Conservation (phyloP, 2,888 invertebrate species). For the Metalampra italica region DNA sequence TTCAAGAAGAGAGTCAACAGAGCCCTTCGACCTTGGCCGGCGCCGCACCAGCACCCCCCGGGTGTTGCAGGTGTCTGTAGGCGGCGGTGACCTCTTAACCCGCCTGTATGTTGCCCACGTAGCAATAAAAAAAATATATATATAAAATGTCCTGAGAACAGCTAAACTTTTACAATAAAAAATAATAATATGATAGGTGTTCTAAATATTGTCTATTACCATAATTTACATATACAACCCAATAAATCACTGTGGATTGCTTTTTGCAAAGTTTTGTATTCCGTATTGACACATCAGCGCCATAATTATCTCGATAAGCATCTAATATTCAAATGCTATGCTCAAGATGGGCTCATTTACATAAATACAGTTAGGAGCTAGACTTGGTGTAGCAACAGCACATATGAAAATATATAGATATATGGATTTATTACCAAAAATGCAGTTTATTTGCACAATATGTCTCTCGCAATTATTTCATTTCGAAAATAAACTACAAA, state of each 20-base stretch:
- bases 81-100: too few species aligned
- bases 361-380: not conserved
- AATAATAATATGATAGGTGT: not conserved
- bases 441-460: too few species aligned
- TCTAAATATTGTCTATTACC: not conserved
- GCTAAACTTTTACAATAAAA: not conserved
- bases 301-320: not conserved
- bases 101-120: too few species aligned
- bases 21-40: too few species aligned
- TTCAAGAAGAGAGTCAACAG: too few species aligned
- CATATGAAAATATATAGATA: not conserved
- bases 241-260: conserved; percentile 16
- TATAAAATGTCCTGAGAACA: too few species aligned
- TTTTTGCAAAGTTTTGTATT: conserved; percentile 1
- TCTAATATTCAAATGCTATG: conserved; percentile 3
- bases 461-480: too few species aligned
- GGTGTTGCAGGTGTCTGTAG: too few species aligned
- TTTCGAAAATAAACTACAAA: too few species aligned
- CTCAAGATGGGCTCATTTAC: not conserved
- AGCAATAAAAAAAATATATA: too few species aligned
- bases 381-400: not conserved
- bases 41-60: too few species aligned
- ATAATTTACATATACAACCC: conserved; percentile 23
- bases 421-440: not conserved
- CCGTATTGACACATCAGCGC: conserved; percentile 7